Evolutionary conservation across 1,140 invertebrate genomes (phyloP), one percentile per base, ranked within the genome.

Genomic region (Drosophila arizonae): DNA sequence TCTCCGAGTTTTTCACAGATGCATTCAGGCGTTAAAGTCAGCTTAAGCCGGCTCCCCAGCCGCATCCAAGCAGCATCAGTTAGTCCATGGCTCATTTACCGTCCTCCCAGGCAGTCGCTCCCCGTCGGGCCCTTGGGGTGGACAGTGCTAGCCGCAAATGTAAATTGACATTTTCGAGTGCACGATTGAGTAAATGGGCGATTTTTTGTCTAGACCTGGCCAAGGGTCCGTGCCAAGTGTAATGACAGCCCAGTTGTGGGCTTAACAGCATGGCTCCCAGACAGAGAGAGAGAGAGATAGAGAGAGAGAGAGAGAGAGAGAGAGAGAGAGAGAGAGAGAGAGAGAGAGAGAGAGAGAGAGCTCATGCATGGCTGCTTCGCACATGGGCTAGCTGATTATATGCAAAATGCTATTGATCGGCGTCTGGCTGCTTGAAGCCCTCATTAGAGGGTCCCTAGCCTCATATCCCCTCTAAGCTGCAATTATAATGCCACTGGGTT

Each of bases 131-230:
- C 30, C 43, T 17, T 17, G 67, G 71, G 72, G 79, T 72, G 72
- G 66, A 76, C 81, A 76, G 65, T 46, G 63, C 72, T 64, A 61
- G 74, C 81, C 85, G 85, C 80, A 87, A 87, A 87, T 89, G 84
- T 87, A 87, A 87, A 87, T 87, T 87, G 84, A 87, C 84, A 87
- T 87, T 89, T 87, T 87, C 84, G 84, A 89, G 84, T 89, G 84
- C 84, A 87, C 84, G 84, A 87, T 87, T 87, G 84, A 87, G 84
- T 85, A 87, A 87, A 87, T 89, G 79, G 87, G 87, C 76, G 76
- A 36, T 88, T 79, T 82, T 81, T 55, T 55, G 48, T 8, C 36
- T 46, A 36, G n/a, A 24, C 52, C 10, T 55, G 30, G 41, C 33
- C 64, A 36, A 43, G 52, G 56, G 52, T 15, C 70, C 46, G 43